These are phyloP conservation scores for Zosterops lateralis DNA, from an alignment of 2,113 vertebrate genomes.

Conservation along the genomic window DNA sequence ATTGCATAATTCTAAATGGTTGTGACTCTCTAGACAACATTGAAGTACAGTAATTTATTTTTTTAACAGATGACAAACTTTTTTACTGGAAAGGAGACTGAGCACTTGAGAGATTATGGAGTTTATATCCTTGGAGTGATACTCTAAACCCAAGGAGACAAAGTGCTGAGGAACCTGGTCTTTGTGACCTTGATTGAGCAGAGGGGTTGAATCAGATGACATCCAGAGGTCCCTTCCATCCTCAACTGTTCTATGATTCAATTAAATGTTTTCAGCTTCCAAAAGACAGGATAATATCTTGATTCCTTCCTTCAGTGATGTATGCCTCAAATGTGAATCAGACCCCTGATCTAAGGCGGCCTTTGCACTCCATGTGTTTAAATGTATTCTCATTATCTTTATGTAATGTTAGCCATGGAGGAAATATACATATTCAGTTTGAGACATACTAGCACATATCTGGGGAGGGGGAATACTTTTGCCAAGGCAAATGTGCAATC, in stretches of 20 bases:
- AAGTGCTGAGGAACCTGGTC: neutral
- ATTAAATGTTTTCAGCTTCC: neutral
- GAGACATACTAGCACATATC: neutral
- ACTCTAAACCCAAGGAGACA: neutral
- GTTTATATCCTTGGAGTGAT: neutral
- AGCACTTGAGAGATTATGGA: neutral
- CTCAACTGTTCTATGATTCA: accelerated
- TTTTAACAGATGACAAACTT: neutral
- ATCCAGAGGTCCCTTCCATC: neutral
- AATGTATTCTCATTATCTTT: neutral
- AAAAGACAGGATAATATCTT: neutral
- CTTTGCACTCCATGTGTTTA: neutral
- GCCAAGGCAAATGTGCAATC: neutral
- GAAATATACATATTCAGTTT: neutral
- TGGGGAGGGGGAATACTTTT: neutral
- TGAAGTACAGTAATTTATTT: neutral
- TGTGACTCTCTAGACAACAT: neutral
- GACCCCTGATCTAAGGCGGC: neutral
- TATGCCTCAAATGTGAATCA: neutral
- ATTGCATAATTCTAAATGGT: neutral
- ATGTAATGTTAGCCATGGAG: neutral
- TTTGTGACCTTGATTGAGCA: neutral
- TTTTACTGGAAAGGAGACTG: neutral
- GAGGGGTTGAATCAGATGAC: neutral
- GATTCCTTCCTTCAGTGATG: neutral